Evolutionary conservation across 2,888 invertebrate species (phyloP).

Genomic region (Epiblema foenella): DNA sequence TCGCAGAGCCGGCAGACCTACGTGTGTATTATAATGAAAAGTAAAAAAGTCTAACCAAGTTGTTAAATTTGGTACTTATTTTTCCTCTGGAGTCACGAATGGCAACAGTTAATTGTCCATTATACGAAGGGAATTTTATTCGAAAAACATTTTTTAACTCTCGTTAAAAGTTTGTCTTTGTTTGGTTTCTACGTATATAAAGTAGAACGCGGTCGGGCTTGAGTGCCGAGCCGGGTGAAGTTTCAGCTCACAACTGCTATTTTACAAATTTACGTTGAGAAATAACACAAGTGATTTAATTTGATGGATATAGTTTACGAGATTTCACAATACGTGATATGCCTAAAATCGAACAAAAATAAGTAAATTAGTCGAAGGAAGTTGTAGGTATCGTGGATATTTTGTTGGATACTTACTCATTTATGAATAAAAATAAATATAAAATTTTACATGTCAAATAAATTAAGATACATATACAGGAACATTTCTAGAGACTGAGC

Average conservation of each 20-base stretch:
- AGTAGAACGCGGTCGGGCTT: slow-evolving; percentile 31
- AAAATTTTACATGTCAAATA: too few relatives aligned
- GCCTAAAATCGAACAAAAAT: neutral
- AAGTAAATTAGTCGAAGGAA: too few relatives aligned
- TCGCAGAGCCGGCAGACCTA: neutral
- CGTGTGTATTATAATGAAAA: neutral
- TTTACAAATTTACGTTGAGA: slow-evolving; percentile 5
- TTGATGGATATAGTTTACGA: neutral
- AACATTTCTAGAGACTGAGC: too few relatives aligned
- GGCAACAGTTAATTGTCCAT: slow-evolving; percentile 37
- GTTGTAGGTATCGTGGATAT: neutral
- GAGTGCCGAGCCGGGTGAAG: slow-evolving; percentile 11
- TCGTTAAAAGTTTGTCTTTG: slow-evolving; percentile 51
- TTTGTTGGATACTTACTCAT: too few relatives aligned
- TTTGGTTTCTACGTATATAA: slow-evolving; percentile 42
- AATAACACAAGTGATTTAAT: slow-evolving; percentile 19
- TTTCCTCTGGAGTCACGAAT: slow-evolving; percentile 25
- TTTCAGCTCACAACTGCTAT: slow-evolving; percentile 27
- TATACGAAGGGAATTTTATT: slow-evolving; percentile 13
- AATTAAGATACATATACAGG: too few relatives aligned
- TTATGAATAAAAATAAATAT: too few relatives aligned
- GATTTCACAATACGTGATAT: neutral
- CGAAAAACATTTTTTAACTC: slow-evolving; percentile 45
- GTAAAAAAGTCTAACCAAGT: slow-evolving; percentile 3
- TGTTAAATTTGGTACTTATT: slow-evolving; percentile 17